Evolutionary conservation across 2,113 vertebrate genomes (phyloP), one percentile per base, ranked within the genome.

Genomic region (Anolis carolinensis): DNA sequence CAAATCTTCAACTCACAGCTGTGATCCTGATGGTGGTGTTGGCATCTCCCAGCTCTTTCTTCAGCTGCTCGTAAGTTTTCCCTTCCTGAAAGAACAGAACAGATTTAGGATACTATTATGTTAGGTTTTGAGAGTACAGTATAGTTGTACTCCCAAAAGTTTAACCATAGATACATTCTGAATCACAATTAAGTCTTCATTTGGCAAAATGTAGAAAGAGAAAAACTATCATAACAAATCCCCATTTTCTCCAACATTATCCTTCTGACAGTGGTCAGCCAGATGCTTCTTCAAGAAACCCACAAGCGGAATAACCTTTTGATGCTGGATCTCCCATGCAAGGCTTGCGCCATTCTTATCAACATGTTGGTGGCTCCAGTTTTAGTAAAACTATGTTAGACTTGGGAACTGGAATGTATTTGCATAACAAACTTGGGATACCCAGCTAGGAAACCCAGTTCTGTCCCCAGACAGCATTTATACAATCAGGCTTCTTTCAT

Each of bases 61-160:
- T 98, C 94, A 98, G 71, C 74, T 98, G 95, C 83, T 98, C 97
- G 0, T 98, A 98, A 5, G 97, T 97, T 89, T 97, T 98, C 50
- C 97, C 97, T 83, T 87, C 95, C 98, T 98, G 81, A 10, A 89
- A 93, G 92, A 52, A 95, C 7, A 0, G 67, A 70, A 84, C 25
- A 59, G 52, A 72, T 7, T 65, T n/a, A 50, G 2, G 10, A 16
- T 18, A 32, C 48, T 4, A 39, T 55, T 9, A 1, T 18, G 11
- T 32, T 27, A 7, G 27, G 21, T 30, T 27, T 50, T 27, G 14
- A 30, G n/a, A 50, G 25, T 36, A 4, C 30, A 8, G 1, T 44
- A 4, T 27, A 8, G 2, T 44, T 73, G 18, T 13, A 48, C 39
- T 65, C 16, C 62, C 59, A 48, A 7, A 1, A 7, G 20, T 76